Percentiles rank a stretch among this genome's conserved stretches.
phyloP scores from a whole-genome alignment of 2,113 vertebrate genomes.

The Cyprinodon tularosa region DNA sequence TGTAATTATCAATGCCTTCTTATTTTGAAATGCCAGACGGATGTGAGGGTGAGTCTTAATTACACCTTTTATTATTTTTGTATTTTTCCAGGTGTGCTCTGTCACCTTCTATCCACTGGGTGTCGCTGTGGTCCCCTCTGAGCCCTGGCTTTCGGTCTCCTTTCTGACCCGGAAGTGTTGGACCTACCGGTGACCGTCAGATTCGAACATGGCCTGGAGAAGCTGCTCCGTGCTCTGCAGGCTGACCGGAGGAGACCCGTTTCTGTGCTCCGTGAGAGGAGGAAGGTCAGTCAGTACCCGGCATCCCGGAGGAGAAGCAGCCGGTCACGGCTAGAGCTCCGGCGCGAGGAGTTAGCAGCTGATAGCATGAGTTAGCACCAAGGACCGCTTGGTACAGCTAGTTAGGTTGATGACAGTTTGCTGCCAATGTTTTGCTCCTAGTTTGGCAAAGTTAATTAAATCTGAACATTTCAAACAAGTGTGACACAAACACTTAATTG shows the following conservation, averaged over 20 bases:
- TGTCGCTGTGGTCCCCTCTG: conserved; percentile 13
- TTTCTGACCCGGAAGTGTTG: conserved; percentile 21
- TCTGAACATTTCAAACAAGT: not conserved
- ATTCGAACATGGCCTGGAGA: conserved; percentile 77
- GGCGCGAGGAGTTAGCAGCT: conserved; percentile 12
- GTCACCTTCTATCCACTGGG: not conserved
- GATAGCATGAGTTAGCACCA: conserved; percentile 5
- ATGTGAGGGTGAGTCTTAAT: not conserved
- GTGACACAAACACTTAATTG: not conserved
- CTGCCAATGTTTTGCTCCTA: not conserved
- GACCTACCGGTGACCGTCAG: not conserved
- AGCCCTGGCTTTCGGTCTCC: not conserved
- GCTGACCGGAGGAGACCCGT: conserved; percentile 39
- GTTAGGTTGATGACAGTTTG: not conserved
- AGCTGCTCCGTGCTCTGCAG: conserved; percentile 53
- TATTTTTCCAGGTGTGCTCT: not conserved
- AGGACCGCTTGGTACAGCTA: not conserved
- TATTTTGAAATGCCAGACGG: conserved; percentile 11
- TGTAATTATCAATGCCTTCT: not conserved
- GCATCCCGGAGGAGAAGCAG: not conserved
- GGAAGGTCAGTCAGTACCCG: conserved; percentile 59
- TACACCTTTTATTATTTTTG: not conserved
- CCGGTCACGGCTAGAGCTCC: not conserved
- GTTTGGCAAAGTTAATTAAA: not conserved
- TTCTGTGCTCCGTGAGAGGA: conserved; percentile 12